Base-by-base conservation (phyloP, 2,888 invertebrate species). In the Hetaerina titia region DNA sequence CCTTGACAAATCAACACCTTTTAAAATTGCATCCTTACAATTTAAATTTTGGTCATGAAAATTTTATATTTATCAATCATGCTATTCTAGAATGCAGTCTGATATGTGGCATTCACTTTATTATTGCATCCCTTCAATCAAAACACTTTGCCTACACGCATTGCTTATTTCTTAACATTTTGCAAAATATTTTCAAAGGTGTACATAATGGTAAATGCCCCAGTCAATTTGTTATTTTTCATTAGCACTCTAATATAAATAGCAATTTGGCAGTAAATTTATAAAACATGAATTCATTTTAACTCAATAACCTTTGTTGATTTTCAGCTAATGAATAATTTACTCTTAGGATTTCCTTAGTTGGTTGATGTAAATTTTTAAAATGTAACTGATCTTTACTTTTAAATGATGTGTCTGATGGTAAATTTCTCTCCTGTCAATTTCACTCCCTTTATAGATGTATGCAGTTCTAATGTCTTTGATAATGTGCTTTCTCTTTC, bases 241-340 rank as follows among this genome's bases (percentile, higher is more conserved):
- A 89, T 89, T 89, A 57, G 22, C 22, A 56, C 56, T 89, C n/a
- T 89, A 81, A 31, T 81, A 81, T 81, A 81, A 89, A 22, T 57
- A 45, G 11, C 89, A 58, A 22, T 31, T 22, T 89, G 9, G 11
- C 56, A 19, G 13, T 22, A 58, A 89, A 89, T 57, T 89, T n/a
- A 58, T 89, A 13, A 58, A 45, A 89, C 58, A 58, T 22, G 25
- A 89, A 89, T 13, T 58, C 56, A 89, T 57, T n/a, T 11, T n/a
- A 11, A 89, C 6, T 25, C n/a, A 89, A 57, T 89, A 89, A 89
- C n/a, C 11, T 89, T 17, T 58, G 58, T 89, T 89, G 89, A 89
- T 89, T 89, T 89, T 89, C 89, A 89, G 89, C 89, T 89, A 57
- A 89, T 57, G 89, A n/a, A 89, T 89, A 89, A 89, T 89, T 89